phyloP scores from a whole-genome alignment of 2,797 vertebrate species.

The Tapirus indicus region DNA sequence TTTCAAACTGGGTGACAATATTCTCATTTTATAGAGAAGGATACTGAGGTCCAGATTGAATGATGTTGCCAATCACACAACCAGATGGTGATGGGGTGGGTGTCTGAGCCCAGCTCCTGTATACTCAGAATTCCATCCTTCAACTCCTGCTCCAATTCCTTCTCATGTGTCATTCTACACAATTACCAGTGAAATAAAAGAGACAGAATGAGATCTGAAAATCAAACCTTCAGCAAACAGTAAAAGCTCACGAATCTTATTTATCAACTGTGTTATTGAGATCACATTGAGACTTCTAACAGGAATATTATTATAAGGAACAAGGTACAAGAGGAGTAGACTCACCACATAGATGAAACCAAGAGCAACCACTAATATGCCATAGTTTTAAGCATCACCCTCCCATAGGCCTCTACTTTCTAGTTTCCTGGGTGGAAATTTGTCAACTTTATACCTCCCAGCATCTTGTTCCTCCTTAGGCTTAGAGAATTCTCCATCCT shows the following conservation, averaged over 20 bases:
- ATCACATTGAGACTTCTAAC: constrained; percentile 1
- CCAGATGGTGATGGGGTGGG: not conserved
- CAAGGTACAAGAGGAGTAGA: not conserved
- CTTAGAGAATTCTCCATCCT: not conserved
- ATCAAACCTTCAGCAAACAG: not conserved
- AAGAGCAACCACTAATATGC: not conserved
- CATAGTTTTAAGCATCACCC: not conserved
- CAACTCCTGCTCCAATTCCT: not conserved
- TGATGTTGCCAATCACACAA: not conserved
- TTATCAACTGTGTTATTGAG: not conserved
- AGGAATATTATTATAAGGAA: not conserved
- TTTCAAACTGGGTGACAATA: not conserved
- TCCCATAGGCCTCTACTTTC: not conserved
- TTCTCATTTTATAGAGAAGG: not conserved
- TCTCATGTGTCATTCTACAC: not conserved
- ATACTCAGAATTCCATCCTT: not conserved
- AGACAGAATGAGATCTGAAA: not conserved
- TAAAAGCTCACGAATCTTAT: not conserved
- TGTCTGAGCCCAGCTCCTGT: not conserved
- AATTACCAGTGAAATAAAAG: not conserved
- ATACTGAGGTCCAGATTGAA: not conserved
- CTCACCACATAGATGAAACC: not conserved
- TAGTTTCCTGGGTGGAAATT: not conserved
- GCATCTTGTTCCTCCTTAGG: not conserved
- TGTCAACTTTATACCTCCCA: not conserved